Base-by-base conservation (phyloP, 2,888 invertebrate species). In the Nemoura dubitans region DNA sequence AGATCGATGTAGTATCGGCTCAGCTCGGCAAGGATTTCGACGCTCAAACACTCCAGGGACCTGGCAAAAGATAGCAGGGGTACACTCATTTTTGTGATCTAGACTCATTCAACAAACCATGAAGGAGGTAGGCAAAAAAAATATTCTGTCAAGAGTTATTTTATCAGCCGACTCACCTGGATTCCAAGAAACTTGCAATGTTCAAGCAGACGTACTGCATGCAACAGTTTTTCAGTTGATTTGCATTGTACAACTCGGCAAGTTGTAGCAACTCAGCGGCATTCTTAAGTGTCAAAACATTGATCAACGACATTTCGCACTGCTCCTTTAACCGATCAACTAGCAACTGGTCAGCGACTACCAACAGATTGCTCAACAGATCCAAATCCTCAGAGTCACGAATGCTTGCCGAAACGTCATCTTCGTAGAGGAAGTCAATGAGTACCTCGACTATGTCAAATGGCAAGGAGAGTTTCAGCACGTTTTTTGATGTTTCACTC, bases 191-290 rank as follows among this genome's bases (percentile, higher is more conserved):
- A 26, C 95, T 93, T 5, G 95, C 92, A 80, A 97, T 91, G 91
- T 98, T 98, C 84, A 95, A 92, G 5, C 94, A 94, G 87, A 97
- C 95, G 90, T 95, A 97, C 89, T 96, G 95, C 93, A 96, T 94
- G 90, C 96, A 96, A 87, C 94, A 94, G 21, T 92, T 92, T 91
- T 95, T 95, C 21, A 98, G 92, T 88, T 96, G 94, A 0, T 92
- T 90, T 5, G 97, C 96, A 90, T 97, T 96, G 91, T 96, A 97
- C 14, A 94, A 93, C 88, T 93, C 93, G 0, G 97, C 94, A 89
- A 97, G 95, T 89, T 96, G 95, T 86, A 97, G 92, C 87, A 97
- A 92, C 89, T 97, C 96, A 0, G 95, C 93, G 87, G 95, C 96
- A 91, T 97, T 97, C 90, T 95, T 95, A 87, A 97, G 91, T 0